Evolutionary conservation across 2,113 vertebrate genomes (phyloP), one percentile per base, ranked within the genome.

Genomic region (Phalacrocorax pelagicus): DNA sequence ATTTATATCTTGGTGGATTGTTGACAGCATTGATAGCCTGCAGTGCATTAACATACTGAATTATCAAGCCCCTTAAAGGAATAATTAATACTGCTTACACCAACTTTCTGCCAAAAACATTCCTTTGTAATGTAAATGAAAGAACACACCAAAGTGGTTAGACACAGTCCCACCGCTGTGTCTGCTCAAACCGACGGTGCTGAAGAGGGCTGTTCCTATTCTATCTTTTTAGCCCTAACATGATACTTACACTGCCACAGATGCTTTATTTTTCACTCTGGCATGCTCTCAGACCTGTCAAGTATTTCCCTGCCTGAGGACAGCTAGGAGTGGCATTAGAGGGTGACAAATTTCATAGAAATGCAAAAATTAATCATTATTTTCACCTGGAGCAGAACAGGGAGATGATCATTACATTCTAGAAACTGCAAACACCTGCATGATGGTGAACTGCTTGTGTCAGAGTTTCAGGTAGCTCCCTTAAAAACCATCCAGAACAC

Each of bases 91-190:
- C 74, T 86, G 70, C 92, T 93, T 84, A 52, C 40, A 40, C 69
- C 2, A 27, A 70, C 88, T 93, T 90, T 82, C 94, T 95, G 92
- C 86, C 86, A 95, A 82, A 92, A 88, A 3, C 90, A 82, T 70
- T 66, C 58, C 88, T 94, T 95, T 97, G 95, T 95, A 92, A 96
- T 94, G 95, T 80, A 92, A 96, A 95, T 93, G 88, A 94, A 92
- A 94, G 90, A 90, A 75, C 62, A 90, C 65, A 82, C 78, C 57
- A 88, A 82, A 95, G 86, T 6, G 3, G 26, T 63, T 82, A 72
- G 61, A 77, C 69, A 69, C 66, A 54, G 6, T 85, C 82, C 70
- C 66, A 80, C 91, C 1, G 0, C 73, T 90, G 55, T 62, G 54
- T 63, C 74, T 91, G 58, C 74, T 94, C 52, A 65, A 63, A 72